Conservation (phyloP, 2,797 vertebrate genomes). For the Phoxinus dragarum region DNA sequence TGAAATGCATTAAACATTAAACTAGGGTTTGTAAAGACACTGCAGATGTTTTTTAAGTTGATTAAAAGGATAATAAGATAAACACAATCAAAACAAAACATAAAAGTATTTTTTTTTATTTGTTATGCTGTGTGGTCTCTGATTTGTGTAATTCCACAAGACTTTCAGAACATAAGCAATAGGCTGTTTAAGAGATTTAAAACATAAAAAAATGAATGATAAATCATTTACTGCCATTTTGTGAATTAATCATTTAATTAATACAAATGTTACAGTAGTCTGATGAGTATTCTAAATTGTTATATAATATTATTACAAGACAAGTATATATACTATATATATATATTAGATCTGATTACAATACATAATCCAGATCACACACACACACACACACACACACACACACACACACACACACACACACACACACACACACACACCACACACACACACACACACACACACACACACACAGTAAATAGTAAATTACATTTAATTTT, state of each 20-base stretch:
- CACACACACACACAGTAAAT: too few species aligned
- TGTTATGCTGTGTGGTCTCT: background rate
- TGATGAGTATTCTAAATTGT: background rate
- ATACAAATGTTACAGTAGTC: background rate
- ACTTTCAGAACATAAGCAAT: background rate
- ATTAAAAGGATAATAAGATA: background rate
- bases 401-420: too few species aligned
- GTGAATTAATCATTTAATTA: background rate
- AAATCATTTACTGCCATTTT: background rate
- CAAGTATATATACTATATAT: background rate
- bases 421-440: too few species aligned
- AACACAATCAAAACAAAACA: background rate
- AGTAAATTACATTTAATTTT: background rate
- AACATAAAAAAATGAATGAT: background rate
- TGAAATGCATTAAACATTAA: background rate
- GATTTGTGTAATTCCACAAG: background rate
- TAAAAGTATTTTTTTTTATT: background rate
- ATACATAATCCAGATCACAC: too few species aligned
- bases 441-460: too few species aligned
- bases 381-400: too few species aligned
- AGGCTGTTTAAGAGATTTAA: background rate
- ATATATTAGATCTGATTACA: too few species aligned
- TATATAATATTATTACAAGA: background rate
- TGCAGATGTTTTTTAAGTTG: background rate
- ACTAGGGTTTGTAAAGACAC: background rate